Base-by-base conservation (phyloP, 35 echinoderm and acorn worm genomes). In the Lytechinus variegatus region DNA sequence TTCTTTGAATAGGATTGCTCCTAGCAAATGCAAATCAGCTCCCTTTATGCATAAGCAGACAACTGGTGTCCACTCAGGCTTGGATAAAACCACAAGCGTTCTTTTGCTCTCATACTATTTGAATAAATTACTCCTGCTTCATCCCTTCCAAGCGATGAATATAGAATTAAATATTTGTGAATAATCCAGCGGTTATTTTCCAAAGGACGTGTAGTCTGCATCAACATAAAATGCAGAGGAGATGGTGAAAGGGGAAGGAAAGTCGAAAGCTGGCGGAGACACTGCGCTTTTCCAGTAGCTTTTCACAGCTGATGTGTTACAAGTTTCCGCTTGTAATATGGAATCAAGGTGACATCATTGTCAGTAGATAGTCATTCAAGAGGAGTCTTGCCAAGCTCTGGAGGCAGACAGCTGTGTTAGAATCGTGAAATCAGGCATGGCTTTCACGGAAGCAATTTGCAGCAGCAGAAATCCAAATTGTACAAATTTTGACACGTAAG, bases 401-500 rank as follows among this genome's bases (percentile, higher is more conserved):
- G 13, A 19, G 33, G 88, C 88, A 90, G 88, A 90, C 88, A 90
- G 88, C 88, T 90, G 88, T 90, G 66, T 24, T n/a, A 3, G 52
- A 52, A 90, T 90, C 52, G 28, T 28, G 88, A 44, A 90, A 90
- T 90, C 88, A 90, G 52, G 88, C 88, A 33, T 54, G 14, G 27
- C 29, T 13, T 90, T 90, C 29, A 90, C 88, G 52, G 88, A 90
- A 90, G 88, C 88, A 54, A 29, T 52, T 21, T 90, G 27, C 28
- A 11, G 87, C 16, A 28, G 87, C 44, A 51, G 11, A 88, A 27
- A 88, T 90, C 27, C 28, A 54, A 90, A 90, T 52, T 90, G 66
- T 79, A 79, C n/a, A 79, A 7, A 79, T 21, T 79, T 79, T 79
- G 5, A 14, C 16, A 16, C 7, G 16, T 8, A 16, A 19, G 66